Base-by-base conservation (phyloP, 2,113 vertebrate genomes). In the Bambusicola thoracicus region DNA sequence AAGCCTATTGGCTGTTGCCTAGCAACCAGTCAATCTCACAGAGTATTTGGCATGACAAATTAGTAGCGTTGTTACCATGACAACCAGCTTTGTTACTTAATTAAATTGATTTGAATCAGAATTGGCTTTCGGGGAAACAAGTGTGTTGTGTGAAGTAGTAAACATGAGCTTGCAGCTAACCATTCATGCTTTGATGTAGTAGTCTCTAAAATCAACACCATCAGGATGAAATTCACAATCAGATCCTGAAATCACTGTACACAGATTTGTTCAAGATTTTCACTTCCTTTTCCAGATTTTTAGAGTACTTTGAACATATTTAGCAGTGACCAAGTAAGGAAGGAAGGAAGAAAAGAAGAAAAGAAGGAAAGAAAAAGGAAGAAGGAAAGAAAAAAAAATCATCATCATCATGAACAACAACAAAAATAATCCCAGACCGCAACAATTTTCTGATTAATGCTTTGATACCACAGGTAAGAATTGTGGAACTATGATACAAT, bases 21-120 rank as follows among this genome's bases (percentile, higher is more conserved):
- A 98, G 99, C 98, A 99, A 99, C 98, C 96, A 92, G 97, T 97
- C 98, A 98, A 98, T 98, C 98, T 98, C 96, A 97, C 97, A 95
- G 97, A 98, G 97, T 98, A 98, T 98, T 98, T 98, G 98, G 98
- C 98, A 97, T 98, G 98, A 99, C 98, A 98, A 98, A 99, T 99
- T 98, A 99, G 98, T 97, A 97, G 95, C 95, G 95, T 98, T 98
- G 98, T 99, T 99, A 98, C 98, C 98, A 99, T 99, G 98, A 98
- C 98, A 98, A 99, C 99, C 98, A 97, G 98, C 98, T 99, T 98
- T 99, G 98, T 99, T 99, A 98, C 98, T 98, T 99, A 98, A 99
- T 99, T 98, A 98, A 98, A 98, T 98, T 98, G 98, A 98, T 98
- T 98, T 98, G 91, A 98, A 98, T 98, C 98, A 89, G 97, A 98